phyloP scores from a whole-genome alignment of 2,797 vertebrate genomes.

The Rhynchonycteris naso region DNA sequence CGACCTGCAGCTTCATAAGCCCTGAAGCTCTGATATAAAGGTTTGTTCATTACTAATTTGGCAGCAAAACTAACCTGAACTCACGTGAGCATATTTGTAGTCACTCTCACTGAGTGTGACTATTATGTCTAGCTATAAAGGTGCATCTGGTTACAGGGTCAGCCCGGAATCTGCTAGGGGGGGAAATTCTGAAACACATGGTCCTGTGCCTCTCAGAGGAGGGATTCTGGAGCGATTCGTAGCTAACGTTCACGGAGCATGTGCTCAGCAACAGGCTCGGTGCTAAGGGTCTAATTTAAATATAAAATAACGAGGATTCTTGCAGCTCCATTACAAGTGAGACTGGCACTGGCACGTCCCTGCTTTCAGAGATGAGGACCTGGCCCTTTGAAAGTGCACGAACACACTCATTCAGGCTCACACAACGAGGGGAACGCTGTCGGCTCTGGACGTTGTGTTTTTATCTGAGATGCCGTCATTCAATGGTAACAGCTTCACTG shows the following conservation, averaged over 20 bases:
- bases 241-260: rapidly evolving
- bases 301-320: rapidly evolving
- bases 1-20: neutral
- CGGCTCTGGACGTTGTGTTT: neutral
- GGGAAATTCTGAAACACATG: neutral
- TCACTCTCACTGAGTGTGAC: neutral
- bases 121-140: rapidly evolving
- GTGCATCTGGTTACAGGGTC: rapidly evolving
- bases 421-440: rapidly evolving
- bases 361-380: neutral
- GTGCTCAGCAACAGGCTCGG: neutral
- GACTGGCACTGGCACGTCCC: neutral
- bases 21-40: neutral
- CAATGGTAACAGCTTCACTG: too few species aligned
- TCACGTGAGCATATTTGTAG: rapidly evolving
- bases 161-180: neutral
- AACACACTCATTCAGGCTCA: rapidly evolving
- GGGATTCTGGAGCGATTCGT: neutral
- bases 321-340: neutral
- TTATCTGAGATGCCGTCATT: neutral
- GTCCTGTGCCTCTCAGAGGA: rapidly evolving
- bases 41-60: neutral
- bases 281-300: neutral
- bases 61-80: neutral
- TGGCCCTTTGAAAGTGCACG: neutral